A percentile compares a stretch with the other conserved stretches of the same genome.
phyloP scores from a whole-genome alignment of 2,888 invertebrate species.

The Acrocyrtus sp. region DNA sequence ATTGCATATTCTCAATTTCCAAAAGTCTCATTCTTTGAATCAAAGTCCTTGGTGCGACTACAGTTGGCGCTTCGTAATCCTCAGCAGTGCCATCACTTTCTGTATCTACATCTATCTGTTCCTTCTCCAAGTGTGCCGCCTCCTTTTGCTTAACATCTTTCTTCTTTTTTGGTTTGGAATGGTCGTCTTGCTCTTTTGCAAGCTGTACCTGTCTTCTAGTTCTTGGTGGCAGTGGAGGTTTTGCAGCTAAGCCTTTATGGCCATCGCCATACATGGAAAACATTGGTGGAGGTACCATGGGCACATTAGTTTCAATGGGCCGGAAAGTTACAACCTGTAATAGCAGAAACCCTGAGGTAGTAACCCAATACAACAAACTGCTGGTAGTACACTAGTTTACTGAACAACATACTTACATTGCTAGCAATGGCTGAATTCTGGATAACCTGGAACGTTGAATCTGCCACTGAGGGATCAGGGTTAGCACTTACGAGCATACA shows the following conservation, averaged over 20 bases:
- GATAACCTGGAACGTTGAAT: constrained; percentile 85
- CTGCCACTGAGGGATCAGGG: constrained; percentile 77
- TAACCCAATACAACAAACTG: too few relatives aligned
- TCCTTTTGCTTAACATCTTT: neutral
- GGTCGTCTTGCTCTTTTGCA: too few relatives aligned
- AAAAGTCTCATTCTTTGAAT: constrained; percentile 14
- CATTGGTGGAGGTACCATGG: neutral
- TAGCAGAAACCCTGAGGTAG: too few relatives aligned
- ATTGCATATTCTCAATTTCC: constrained; percentile 2
- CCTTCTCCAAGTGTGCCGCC: constrained; percentile 2
- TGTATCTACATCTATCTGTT: neutral
- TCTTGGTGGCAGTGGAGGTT: constrained; percentile 31
- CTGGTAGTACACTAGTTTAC: too few relatives aligned
- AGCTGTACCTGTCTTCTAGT: neutral
- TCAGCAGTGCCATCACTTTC: constrained; percentile 17
- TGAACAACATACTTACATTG: constrained; percentile 58
- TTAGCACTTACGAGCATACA: constrained; percentile 81
- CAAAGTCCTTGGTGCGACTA: constrained; percentile 40
- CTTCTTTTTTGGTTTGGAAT: neutral
- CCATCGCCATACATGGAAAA: too few relatives aligned
- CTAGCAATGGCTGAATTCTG: constrained; percentile 79
- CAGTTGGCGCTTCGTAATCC: constrained; percentile 23
- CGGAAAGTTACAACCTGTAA: constrained; percentile 35
- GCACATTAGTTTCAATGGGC: constrained; percentile 15
- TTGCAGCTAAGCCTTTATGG: neutral